phyloP scores from a whole-genome alignment of 2,888 invertebrate genomes.

The Elmis aenea region DNA sequence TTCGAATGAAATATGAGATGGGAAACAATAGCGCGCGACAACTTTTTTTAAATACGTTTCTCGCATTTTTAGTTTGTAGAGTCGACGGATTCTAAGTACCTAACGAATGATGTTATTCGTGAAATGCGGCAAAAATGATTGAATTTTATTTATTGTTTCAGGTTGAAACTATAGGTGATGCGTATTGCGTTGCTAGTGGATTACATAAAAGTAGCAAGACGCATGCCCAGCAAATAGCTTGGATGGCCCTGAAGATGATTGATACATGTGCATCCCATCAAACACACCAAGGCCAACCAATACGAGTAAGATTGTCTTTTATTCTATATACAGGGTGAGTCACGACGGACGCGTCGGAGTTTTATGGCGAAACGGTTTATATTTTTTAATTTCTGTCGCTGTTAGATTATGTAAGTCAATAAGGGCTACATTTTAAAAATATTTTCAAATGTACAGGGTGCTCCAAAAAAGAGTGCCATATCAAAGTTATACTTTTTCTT shows the following conservation, averaged over 20 bases:
- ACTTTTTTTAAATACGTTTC: too few relatives aligned
- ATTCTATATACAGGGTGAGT: too few relatives aligned
- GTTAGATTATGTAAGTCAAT: too few relatives aligned
- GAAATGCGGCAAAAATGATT: neutral
- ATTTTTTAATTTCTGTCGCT: too few relatives aligned
- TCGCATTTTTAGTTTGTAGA: neutral
- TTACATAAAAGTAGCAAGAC: slow-evolving; percentile 79
- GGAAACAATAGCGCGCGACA: too few relatives aligned
- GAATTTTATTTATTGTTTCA: slow-evolving; percentile 37
- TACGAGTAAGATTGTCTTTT: slow-evolving; percentile 74
- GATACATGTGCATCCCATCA: slow-evolving; percentile 81
- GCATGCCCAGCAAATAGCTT: slow-evolving; percentile 91
- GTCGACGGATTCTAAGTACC: neutral
- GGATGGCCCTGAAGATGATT: slow-evolving; percentile 96
- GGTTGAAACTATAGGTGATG: slow-evolving; percentile 96
- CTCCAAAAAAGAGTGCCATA: too few relatives aligned
- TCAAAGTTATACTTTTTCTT: too few relatives aligned
- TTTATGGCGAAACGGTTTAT: too few relatives aligned
- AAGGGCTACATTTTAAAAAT: too few relatives aligned
- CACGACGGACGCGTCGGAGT: too few relatives aligned
- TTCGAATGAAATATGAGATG: too few relatives aligned
- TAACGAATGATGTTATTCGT: neutral
- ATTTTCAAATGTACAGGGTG: too few relatives aligned
- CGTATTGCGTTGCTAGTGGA: slow-evolving; percentile 93
- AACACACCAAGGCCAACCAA: slow-evolving; percentile 88